Evolutionary conservation across 2,797 vertebrate species (phyloP), one percentile per base, ranked within the genome.

Genomic region (Gymnoscopelus braueri): DNA sequence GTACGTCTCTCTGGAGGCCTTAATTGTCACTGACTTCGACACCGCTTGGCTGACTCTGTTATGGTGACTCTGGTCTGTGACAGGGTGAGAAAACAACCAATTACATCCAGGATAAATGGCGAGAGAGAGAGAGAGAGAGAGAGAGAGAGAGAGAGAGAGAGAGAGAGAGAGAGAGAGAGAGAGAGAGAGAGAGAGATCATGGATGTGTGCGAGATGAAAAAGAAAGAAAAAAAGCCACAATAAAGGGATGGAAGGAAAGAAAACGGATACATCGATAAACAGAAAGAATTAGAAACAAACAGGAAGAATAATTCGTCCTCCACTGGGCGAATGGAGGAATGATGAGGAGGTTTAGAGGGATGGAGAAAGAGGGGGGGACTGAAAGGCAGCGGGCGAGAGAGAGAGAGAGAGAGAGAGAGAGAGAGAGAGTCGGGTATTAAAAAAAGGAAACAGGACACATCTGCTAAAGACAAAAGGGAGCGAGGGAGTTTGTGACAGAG

Each of bases 401-500:
- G 15, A 4, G 59, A 63, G 26, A n/a, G 64, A 26, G 68, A 50
- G 56, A 58, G 48, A 64, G 55, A 14, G 50, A 29, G 62, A 61
- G 71, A 77, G 35, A 49, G 24, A n/a, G 19, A 48, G 68, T 49
- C 60, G 70, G 57, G 77, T 10, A 23, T 39, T 39, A n/a, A 44
- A 26, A 60, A 32, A 14, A 47, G 71, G 86, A 88, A 88, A 69
- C 75, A 59, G 76, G 75, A 85, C 78, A 88, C 77, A 23, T 47
- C 54, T 76, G 85, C 89, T 84, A 89, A 91, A 91, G 87, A 91
- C 89, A 90, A 91, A 91, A 85, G 88, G 77, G 81, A 90, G 77
- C 54, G 69, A 79, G 85, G 82, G 86, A 90, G 85, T 86, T 81
- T 90, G 87, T 91, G 90, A 91, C 89, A 87, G 89, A 89, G 90